Evolutionary conservation across 2,797 vertebrate species (phyloP), one percentile per base, ranked within the genome.

Genomic region (Lerista edwardsae): DNA sequence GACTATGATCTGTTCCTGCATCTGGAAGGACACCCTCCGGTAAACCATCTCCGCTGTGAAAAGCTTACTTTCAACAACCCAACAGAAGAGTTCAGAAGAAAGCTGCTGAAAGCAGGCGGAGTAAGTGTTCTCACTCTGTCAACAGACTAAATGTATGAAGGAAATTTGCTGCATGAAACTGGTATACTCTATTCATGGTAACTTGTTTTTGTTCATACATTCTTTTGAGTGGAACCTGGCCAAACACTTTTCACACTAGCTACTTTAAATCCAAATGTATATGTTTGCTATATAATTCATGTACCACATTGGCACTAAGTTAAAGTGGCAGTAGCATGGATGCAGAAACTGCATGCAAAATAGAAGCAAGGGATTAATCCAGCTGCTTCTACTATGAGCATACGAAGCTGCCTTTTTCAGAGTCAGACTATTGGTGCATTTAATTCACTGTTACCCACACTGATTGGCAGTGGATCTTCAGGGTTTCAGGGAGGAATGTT

Each of bases 31-130:
- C 98, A 99, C 93, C 98, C 98, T 64, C 98, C 98, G 88, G 98
- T 99, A 96, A 99, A 99, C 94, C 98, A 99, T 91, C 97, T 99
- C 84, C 98, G 98, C 94, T 99, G 98, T 88, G 98, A 99, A 96
- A 99, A 99, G 93, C 97, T 99, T 86, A 99, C 98, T 86, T 99
- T 99, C 96, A 99, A 99, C 96, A 99, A 99, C 94, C 98, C 98
- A 1, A 99, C 98, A 6, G 98, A 99, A 91, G 98, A 99, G 93
- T 99, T 99, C 94, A 97, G 98, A 83, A 97, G 95, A 94, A 99
- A 99, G 95, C 97, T 99, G 86, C 97, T 99, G 88, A 99, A 98
- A 95, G 98, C 98, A 76, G 98, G 98, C 96, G 98, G 98, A 97
- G 98, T 99, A 96, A 92, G 97, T 95, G 76, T 44, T 69, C 57